Evolutionary conservation across 2,113 vertebrate species (phyloP), one percentile per base, ranked within the genome.

Genomic region (Sakesphorus luctuosus): DNA sequence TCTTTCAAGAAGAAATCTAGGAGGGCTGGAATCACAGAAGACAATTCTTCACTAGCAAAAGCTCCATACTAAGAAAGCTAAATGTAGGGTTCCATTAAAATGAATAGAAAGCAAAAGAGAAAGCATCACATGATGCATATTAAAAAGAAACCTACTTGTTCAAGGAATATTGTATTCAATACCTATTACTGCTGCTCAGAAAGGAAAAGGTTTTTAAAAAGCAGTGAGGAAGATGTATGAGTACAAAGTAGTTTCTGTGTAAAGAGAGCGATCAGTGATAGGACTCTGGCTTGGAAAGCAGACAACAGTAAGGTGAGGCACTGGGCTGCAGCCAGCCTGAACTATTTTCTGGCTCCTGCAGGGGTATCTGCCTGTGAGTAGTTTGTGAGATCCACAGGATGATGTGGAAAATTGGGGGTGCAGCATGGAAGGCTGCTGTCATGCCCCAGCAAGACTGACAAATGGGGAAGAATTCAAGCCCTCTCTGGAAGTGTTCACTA

Each of bases 401-500:
- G 43, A 35, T 59, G 29, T 68, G 43, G 63, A 66, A 88, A 91
- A 69, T 13, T 38, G 15, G 10, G 53, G 3, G 7, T 67, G 50
- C 2, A 5, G 9, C 0, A 0, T 40, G 49, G 59, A 73, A 85
- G 17, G 76, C 18, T 83, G 44, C 6, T 62, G 46, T 66, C 19
- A 10, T 62, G 46, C 31, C 43, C 68, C 67, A 67, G 17, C 50
- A 74, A 77, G n/a, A 65, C 0, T 59, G 12, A 3, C 44, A 71
- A 47, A 61, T 0, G 49, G 15, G 12, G 17, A 83, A 80, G 35
- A 86, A 78, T 59, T 73, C 33, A 74, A 67, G 21, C 31, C 15
- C 16, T 31, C 3, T 63, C 25, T 59, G 21, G 46, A 66, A 69
- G 18, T 3, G 4, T 17, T 63, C 0, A 0, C 24, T 50, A 49